phyloP scores from a whole-genome alignment of 1,140 invertebrate species.

The Episyrphus balteatus region DNA sequence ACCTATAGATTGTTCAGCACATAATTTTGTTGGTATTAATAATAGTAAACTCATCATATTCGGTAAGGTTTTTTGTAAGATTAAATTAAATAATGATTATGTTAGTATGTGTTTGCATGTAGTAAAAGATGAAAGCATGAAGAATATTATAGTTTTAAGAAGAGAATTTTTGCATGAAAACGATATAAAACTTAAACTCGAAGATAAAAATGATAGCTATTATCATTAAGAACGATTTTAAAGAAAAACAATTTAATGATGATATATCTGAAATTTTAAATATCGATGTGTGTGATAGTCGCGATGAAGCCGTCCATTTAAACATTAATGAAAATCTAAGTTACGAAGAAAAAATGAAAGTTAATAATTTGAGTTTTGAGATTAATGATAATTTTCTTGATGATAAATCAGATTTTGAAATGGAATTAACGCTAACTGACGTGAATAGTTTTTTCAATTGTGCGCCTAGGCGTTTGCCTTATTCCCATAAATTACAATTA shows the following conservation, averaged over 20 bases:
- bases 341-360: not conserved
- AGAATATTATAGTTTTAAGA: not conserved
- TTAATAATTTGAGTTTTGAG: not conserved
- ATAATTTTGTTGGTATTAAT: too few relatives aligned
- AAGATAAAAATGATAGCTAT: not conserved
- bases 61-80: too few relatives aligned
- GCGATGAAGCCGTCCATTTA: too few relatives aligned
- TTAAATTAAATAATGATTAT: not conserved
- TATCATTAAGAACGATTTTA: not conserved
- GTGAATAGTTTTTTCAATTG: constrained; percentile 2
- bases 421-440: too few relatives aligned
- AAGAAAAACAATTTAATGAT: not conserved
- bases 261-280: not conserved
- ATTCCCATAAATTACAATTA: constrained; percentile 14
- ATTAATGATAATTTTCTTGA: too few relatives aligned
- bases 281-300: not conserved
- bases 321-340: too few relatives aligned
- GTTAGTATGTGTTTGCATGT: not conserved
- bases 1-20: too few relatives aligned
- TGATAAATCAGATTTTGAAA: too few relatives aligned
- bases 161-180: not conserved
- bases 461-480: constrained; percentile 10
- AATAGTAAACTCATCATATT: too few relatives aligned
- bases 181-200: not conserved
- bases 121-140: not conserved